A percentile compares a stretch with the other conserved stretches of the same genome.
Conservation (phyloP, 2,888 invertebrate genomes). For the Spodoptera exigua region DNA sequence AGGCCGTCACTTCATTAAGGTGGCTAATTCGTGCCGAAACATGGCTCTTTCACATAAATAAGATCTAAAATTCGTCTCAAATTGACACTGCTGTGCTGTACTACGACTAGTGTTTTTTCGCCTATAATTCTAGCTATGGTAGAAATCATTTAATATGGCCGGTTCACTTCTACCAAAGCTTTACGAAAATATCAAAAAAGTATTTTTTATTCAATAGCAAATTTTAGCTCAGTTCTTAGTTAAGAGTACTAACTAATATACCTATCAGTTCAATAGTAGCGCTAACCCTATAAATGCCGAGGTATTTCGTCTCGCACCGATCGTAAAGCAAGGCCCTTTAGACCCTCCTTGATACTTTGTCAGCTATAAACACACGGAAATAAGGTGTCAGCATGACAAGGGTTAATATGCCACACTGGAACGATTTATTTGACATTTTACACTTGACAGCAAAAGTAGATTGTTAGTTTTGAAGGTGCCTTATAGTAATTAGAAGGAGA, state of each 20-base stretch:
- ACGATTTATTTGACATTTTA: conserved; percentile 54
- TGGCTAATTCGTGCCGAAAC: too few relatives aligned
- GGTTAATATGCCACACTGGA: conserved; percentile 51
- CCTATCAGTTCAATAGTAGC: conserved; percentile 42
- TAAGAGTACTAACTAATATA: conserved; percentile 23
- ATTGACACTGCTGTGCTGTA: too few relatives aligned
- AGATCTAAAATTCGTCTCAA: too few relatives aligned
- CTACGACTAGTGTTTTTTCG: too few relatives aligned
- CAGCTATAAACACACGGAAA: conserved; percentile 60
- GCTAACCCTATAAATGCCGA: conserved; percentile 45
- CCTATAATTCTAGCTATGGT: too few relatives aligned
- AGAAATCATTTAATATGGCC: too few relatives aligned
- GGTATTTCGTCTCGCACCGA: conserved; percentile 40
- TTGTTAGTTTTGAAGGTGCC: conserved; percentile 38
- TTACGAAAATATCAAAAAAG: too few relatives aligned
- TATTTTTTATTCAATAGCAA: too few relatives aligned
- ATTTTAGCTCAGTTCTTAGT: too few relatives aligned
- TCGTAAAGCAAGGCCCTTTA: conserved; percentile 52
- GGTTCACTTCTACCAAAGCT: too few relatives aligned
- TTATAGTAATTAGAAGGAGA: conserved; percentile 22
- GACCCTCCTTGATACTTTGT: conserved; percentile 58
- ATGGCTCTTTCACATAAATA: too few relatives aligned
- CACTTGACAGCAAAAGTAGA: conserved; percentile 23
- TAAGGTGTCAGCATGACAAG: conserved; percentile 61
- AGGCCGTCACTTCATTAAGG: too few relatives aligned